Evolutionary conservation across 2,888 invertebrate species (phyloP), one percentile per base, ranked within the genome.

Genomic region (Urechis unicinctus): DNA sequence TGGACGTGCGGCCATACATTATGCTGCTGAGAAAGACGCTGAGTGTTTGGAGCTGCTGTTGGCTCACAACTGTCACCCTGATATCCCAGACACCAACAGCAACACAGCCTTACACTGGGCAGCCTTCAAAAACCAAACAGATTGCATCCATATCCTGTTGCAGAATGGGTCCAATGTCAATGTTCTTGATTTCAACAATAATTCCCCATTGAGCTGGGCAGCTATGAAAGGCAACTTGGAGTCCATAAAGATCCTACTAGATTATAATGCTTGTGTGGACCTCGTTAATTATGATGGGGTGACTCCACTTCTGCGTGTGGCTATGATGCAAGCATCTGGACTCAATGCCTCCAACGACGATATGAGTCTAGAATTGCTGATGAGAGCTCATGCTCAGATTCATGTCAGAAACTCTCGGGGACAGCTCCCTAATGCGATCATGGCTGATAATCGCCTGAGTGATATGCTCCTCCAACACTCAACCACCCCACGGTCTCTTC

Each of bases 51-150:
- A 69, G 55, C 57, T 73, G 3, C 65, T 77, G 9, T 59, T 76
- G 9, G 61, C 69, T 47, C 50, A 70, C 55, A 73, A 72, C 1
- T 75, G 74, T 3, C 62, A 70, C 28, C 58, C 71, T 0, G 68
- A 75, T 58, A 61, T 65, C 1, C 64, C 64, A 0, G 73, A 74
- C 52, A 69, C 68, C 3, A 74, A 75, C 54, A 57, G 60, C 5
- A 72, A 73, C 64, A 75, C 75, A 1, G 68, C 77, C 0, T 62
- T 77, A 3, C 77, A 77, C 63, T 77, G 75, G 77, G 75, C 77
- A 0, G 65, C 73, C n/a, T 75, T 71, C 57, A 75, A 74, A 61
- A 70, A 73, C 61, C 70, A 71, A 46, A 59, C 65, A 13, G 58
- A 57, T 1, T 72, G 73, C 61, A 72, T 73, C 1, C 64, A 65